Evolutionary conservation across 1,140 invertebrate species (phyloP), one percentile per base, ranked within the genome.

Genomic region (Dendroctonus valens): DNA sequence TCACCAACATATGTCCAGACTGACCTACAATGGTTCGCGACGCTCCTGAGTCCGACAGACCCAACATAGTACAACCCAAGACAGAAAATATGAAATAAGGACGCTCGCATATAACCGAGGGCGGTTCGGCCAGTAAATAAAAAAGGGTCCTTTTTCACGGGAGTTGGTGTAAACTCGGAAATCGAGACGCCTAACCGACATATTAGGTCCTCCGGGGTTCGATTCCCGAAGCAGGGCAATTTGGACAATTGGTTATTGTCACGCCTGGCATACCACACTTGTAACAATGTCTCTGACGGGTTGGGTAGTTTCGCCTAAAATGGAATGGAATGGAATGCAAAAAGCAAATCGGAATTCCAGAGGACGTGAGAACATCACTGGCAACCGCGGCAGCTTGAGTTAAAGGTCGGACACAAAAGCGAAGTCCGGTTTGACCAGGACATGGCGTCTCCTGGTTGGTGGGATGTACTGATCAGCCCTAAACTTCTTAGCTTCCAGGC

Each of bases 1-100:
- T 26, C 3, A 26, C 26, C 26, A 26, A 26, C 26, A 26, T 26
- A 26, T 26, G 26, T 26, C 42, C 42, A 46, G 42, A 46, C 42
- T 5, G 42, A 26, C 67, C 67, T 5, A 69, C 7, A 46, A 70
- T 49, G 1, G 69, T 65, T 5, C 50, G n/a, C 11, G 60, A 60
- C 14, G 60, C 60, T 26, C 62, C 69, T 12, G 58, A 70, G 48
- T 70, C 69, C 11, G 68, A 50, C 9, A 70, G n/a, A 11, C 66
- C 69, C 40, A 48, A 5, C 7, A 68, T 37, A 8, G 49, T 9
- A 6, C 39, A 15, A 38, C 60, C 66, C 15, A 65, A 53, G 40
- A 70, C 51, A 26, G 14, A 9, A 5, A 70, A 54, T n/a, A 15
- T n/a, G 2, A 68, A 15, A 57, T 68, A 70, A 5, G 69, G 60